Conservation (phyloP, 2,113 vertebrate species). For the Pithys albifrons region DNA sequence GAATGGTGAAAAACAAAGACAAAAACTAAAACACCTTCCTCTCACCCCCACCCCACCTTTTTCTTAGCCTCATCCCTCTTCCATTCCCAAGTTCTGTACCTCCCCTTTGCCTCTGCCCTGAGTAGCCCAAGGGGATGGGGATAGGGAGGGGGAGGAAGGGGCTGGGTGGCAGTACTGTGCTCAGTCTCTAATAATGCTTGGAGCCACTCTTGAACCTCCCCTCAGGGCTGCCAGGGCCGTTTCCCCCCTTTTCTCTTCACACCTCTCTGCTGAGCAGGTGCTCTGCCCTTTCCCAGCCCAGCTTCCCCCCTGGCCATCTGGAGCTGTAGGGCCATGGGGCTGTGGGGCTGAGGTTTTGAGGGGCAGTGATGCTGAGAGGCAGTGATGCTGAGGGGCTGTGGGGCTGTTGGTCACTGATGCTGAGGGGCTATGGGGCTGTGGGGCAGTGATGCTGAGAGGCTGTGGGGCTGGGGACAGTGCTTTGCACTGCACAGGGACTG, state of each 20-base stretch:
- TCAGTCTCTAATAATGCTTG: background rate
- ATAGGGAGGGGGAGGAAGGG: background rate
- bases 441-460: background rate
- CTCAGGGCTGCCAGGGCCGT: accelerated
- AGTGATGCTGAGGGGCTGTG: too few relatives aligned
- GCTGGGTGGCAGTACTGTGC: background rate
- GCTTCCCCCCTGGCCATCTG: accelerated
- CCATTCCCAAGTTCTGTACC: background rate
- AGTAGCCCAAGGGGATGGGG: accelerated
- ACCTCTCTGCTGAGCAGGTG: background rate
- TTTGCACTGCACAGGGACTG: background rate
- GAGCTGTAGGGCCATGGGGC: too few relatives aligned
- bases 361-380: too few relatives aligned
- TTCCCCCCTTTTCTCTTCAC: background rate
- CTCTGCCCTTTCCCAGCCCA: background rate
- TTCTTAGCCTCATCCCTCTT: background rate
- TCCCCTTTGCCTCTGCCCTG: accelerated
- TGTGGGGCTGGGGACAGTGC: too few relatives aligned
- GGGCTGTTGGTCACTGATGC: background rate
- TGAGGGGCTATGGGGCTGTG: background rate
- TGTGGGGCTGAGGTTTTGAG: background rate
- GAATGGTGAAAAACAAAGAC: background rate
- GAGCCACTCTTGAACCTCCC: background rate
- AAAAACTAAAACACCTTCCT: background rate
- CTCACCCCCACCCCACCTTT: background rate